phyloP scores from a whole-genome alignment of 2,113 vertebrate species.

The Camelus bactrianus region DNA sequence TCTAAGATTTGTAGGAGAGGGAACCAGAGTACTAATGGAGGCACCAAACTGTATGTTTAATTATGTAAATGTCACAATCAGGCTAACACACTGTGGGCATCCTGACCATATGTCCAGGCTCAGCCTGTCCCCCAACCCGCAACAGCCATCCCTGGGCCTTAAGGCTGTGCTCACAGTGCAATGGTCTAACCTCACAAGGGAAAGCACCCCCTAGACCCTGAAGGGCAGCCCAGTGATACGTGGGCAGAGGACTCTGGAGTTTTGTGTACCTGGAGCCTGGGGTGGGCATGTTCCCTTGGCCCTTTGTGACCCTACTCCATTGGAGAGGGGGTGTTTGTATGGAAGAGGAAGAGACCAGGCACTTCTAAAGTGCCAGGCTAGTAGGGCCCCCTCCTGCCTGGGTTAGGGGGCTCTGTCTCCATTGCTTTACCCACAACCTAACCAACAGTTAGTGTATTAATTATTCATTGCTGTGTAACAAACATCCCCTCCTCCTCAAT shows the following conservation, averaged over 20 bases:
- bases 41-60: neutral
- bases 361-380: neutral
- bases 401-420: neutral
- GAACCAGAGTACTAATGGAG: neutral
- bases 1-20: neutral
- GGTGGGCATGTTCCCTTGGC: neutral
- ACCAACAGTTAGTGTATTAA: neutral
- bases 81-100: too few species aligned
- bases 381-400: neutral
- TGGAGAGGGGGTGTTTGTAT: neutral
- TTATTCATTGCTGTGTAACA: neutral
- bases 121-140: too few species aligned
- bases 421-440: neutral
- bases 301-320: neutral
- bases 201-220: too few species aligned
- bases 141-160: neutral
- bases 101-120: neutral
- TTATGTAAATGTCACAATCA: neutral
- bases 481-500: neutral
- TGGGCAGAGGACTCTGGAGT: neutral
- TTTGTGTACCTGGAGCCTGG: neutral
- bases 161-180: too few species aligned
- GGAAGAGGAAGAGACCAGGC: neutral
- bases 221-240: neutral
- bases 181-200: neutral